Conservation (phyloP, 2,113 vertebrate genomes). For the Corythaixoides concolor region DNA sequence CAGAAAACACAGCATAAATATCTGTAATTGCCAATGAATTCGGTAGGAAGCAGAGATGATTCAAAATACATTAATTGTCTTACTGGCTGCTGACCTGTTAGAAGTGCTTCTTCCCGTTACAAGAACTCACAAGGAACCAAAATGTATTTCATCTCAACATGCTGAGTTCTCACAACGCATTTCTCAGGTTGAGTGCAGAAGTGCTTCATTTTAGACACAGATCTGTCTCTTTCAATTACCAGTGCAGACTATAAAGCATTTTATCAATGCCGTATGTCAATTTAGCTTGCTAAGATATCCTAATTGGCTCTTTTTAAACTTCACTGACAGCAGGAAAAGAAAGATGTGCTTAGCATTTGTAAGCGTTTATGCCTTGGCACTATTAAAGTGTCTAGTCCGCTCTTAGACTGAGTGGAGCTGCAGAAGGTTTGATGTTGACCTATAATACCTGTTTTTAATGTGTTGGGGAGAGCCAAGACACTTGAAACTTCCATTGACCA, state of each 20-base stretch:
- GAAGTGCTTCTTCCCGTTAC: not conserved
- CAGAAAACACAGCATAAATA: not conserved
- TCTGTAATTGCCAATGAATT: not conserved
- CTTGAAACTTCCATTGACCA: conserved; percentile 86
- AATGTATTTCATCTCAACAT: not conserved
- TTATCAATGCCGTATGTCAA: not conserved
- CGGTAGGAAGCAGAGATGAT: not conserved
- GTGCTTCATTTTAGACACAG: not conserved
- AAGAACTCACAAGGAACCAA: not conserved
- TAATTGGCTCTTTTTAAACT: not conserved
- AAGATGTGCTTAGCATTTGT: not conserved
- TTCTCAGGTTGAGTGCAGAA: not conserved
- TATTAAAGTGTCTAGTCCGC: not conserved
- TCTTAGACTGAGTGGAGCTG: not conserved
- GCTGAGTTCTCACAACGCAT: not conserved
- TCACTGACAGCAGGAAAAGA: not conserved
- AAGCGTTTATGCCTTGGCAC: not conserved
- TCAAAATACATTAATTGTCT: not conserved
- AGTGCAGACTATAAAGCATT: conserved; percentile 4
- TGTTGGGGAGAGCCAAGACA: conserved; percentile 91
- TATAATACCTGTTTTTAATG: conserved; percentile 85
- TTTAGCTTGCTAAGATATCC: not conserved
- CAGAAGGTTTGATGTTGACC: not conserved
- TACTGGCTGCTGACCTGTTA: not conserved
- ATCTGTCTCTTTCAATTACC: not conserved